Conservation (phyloP, 2,888 invertebrate species). For the Ormyrus pomaceus region DNA sequence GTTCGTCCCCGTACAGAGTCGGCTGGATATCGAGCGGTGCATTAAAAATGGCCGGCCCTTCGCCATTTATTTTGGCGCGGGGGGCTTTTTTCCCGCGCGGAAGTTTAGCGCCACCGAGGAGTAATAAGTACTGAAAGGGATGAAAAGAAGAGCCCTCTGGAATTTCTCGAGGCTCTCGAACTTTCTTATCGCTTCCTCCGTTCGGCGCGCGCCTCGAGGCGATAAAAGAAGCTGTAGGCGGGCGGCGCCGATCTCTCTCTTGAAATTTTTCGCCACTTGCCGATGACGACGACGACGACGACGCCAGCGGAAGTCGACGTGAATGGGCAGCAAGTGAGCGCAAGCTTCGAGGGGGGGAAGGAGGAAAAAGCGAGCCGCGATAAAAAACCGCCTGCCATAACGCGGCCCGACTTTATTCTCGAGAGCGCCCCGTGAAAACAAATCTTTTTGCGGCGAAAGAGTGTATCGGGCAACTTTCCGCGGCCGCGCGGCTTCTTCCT, state of each 20-base stretch:
- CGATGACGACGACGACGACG: not conserved
- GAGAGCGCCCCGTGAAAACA: constrained; percentile 14
- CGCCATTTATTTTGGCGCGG: constrained; percentile 31
- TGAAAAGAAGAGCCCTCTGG: constrained; percentile 53
- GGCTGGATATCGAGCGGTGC: not conserved
- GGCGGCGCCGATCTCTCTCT: not conserved
- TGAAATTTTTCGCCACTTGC: constrained; percentile 46
- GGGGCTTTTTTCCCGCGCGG: constrained; percentile 9
- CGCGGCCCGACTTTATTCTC: constrained; percentile 43
- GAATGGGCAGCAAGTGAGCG: constrained; percentile 51
- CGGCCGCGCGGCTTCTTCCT: no score
- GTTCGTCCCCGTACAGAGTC: constrained; percentile 45
- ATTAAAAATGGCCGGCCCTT: constrained; percentile 49
- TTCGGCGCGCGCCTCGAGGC: constrained; percentile 3
- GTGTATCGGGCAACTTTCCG: no score
- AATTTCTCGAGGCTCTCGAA: constrained; percentile 51
- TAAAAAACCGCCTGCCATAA: not conserved
- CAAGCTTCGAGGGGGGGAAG: constrained; percentile 49
- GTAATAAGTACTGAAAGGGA: constrained; percentile 55
- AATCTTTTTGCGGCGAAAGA: constrained; percentile 21
- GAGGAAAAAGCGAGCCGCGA: constrained; percentile 20
- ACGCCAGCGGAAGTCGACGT: constrained; percentile 48
- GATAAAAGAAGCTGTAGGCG: constrained; percentile 17
- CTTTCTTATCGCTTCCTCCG: constrained; percentile 51
- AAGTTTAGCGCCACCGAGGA: constrained; percentile 49